Base-by-base conservation (phyloP, 2,113 vertebrate genomes). In the Platysternon megacephalum region DNA sequence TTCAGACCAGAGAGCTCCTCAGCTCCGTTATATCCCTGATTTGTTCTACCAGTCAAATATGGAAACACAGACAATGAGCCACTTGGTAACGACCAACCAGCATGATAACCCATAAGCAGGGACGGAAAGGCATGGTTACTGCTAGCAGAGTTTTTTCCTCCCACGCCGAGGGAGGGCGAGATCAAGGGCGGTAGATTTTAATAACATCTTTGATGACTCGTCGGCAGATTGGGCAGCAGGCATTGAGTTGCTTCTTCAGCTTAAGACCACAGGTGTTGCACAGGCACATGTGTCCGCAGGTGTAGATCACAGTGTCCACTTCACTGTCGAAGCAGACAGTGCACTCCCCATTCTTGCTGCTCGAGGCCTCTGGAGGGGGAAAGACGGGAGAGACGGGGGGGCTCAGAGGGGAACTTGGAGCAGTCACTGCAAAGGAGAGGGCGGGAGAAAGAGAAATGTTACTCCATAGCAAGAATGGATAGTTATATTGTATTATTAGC, bases 281-380 rank as follows among this genome's bases (percentile, higher is more conserved):
- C 97, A 99, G 98, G 97, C 99, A 99, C 99, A 99, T 99, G 98
- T 99, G 99, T 98, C 99, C 99, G 6, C 99, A 99, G 2, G 99
- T 99, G 98, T 99, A 99, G 98, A 99, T 99, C 94, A 99, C 99
- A 0, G 99, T 99, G 98, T 99, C 99, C 96, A 99, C 99, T 93
- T 99, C 99, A 55, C 99, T 99, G 96, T 99, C 99, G 46, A 99
- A 99, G 98, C 99, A 99, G 79, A 99, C 99, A 0, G 99, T 99
- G 97, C 99, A 99, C 93, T 99, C 99, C 84, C 99, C 98, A 0
- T 98, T 99, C 97, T 99, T 99, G 89, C 98, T 98, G 98, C 98
- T 95, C 51, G 98, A 88, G 29, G 98, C 98, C 97, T 98, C 98
- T 1, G 99, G 99, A 11, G 99, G 95, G 44, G 98, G 97, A 84